These are phyloP conservation scores for Diabrotica virgifera DNA, from an alignment of 1,140 invertebrate species.

Conservation along the genomic window DNA sequence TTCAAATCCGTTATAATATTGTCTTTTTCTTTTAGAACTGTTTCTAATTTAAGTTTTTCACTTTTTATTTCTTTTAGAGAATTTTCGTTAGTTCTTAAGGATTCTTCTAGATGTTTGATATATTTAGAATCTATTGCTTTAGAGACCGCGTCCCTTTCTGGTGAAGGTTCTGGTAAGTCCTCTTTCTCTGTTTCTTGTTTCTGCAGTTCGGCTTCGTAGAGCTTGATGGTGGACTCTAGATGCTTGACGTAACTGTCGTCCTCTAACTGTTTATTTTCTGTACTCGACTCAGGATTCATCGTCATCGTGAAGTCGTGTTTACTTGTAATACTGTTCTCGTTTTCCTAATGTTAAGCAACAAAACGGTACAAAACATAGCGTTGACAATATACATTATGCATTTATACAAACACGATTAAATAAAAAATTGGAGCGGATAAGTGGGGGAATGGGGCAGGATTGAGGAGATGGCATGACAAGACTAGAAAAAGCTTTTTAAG, in stretches of 20 bases:
- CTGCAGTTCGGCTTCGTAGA: neutral
- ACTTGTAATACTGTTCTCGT: slow-evolving; percentile 13
- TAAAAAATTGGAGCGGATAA: slow-evolving; percentile 27
- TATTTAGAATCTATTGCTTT: slow-evolving; percentile 6
- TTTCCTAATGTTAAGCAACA: slow-evolving; percentile 26
- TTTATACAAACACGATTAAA: slow-evolving; percentile 11
- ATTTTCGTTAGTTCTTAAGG: slow-evolving; percentile 28
- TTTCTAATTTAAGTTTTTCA: slow-evolving; percentile 32
- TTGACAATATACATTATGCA: slow-evolving; percentile 9
- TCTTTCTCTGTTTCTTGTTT: neutral
- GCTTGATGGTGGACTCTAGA: slow-evolving; percentile 1
- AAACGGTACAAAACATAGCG: slow-evolving; percentile 20
- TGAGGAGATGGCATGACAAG: slow-evolving; percentile 23
- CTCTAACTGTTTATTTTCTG: slow-evolving; percentile 8
- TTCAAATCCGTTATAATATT: slow-evolving; percentile 16
- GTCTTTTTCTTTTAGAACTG: slow-evolving; percentile 24
- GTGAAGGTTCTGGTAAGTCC: no score
- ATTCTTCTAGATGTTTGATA: slow-evolving; percentile 29
- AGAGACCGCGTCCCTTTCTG: no score
- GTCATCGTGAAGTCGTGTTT: no score
- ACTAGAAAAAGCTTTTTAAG: slow-evolving; percentile 88
- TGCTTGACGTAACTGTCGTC: neutral
- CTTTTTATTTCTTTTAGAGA: slow-evolving; percentile 28
- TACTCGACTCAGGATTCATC: neutral
- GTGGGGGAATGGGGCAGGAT: slow-evolving; percentile 42